Base-by-base conservation (phyloP, 2,888 invertebrate species). In the Athalia rosae region DNA sequence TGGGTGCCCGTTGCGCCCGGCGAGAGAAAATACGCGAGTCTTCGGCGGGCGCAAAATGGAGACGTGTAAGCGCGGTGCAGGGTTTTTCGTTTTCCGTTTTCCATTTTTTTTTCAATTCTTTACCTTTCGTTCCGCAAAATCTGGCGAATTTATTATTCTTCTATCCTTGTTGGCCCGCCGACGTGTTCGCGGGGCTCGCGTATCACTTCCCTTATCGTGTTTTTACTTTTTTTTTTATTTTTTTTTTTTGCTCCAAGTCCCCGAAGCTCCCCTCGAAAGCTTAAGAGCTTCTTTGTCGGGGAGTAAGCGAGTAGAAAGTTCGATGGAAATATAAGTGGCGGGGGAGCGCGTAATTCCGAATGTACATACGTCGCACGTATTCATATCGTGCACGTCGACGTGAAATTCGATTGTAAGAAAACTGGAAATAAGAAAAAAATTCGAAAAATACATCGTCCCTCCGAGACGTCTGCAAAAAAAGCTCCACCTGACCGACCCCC, bases 201-300 rank as follows among this genome's bases (percentile, higher is more conserved):
- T 76, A 76, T 76, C 76, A 62, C 62, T 63, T 64, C 13, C 53
- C 9, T 48, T 47, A 48, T 15, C 48, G 4, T 6, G 73, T 8
- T 9, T 41, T 43, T 41, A 50, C n/a, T n/a, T n/a, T n/a, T n/a
- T n/a, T n/a, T n/a, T n/a, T n/a, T n/a, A n/a, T n/a, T n/a, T n/a
- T n/a, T n/a, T 28, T 28, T 28, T 28, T 28, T 28, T 28, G 2
- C 1, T 28, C 28, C 28, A 67, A 58, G 41, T 9, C 56, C 76
- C 66, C 43, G 66, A 66, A 47, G 28, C 47, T 66, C 61, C 11
- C 53, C 8, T 8, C 43, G 11, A 76, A 66, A 66, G 76, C 66
- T 67, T 76, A 45, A 76, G 66, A 76, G 76, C 76, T 76, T n/a
- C 76, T 76, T 76, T 56, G 76, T 56, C 50, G 56, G 43, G 50